phyloP scores from a whole-genome alignment of 2,113 vertebrate genomes.

The Ovis aries region DNA sequence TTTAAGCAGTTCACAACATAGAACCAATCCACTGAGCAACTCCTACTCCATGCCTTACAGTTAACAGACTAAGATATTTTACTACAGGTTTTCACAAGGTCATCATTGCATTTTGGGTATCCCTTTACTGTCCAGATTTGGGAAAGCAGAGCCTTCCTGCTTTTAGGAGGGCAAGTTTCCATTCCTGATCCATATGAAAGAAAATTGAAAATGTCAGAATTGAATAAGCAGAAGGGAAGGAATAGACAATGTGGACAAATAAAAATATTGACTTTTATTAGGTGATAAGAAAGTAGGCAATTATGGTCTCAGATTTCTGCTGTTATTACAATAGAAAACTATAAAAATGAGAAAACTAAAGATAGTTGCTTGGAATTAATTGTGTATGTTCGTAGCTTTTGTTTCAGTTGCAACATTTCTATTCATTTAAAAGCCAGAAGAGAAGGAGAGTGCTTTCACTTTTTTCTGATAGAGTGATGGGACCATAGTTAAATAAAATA shows the following conservation, averaged over 20 bases:
- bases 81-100: neutral
- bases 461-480: constrained; percentile 23
- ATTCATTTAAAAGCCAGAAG: constrained; percentile 32
- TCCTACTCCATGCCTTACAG: neutral
- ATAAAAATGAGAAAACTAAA: constrained; percentile 10
- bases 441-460: neutral
- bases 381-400: constrained; percentile 5
- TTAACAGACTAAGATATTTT: neutral
- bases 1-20: neutral
- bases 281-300: neutral
- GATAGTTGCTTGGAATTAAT: constrained; percentile 8
- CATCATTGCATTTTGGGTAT: neutral
- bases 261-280: constrained; percentile 31
- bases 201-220: constrained; percentile 30
- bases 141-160: neutral
- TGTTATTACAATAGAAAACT: neutral
- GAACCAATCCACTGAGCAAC: neutral
- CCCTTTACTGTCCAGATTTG: neutral
- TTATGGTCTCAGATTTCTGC: neutral
- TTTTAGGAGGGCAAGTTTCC: neutral
- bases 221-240: constrained; percentile 13
- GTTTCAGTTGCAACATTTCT: constrained; percentile 40
- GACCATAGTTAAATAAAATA: constrained; percentile 9
- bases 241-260: constrained; percentile 1
- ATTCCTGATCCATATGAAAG: neutral